Base-by-base conservation (phyloP, 2,888 invertebrate species). In the Chromoteleia sp. region DNA sequence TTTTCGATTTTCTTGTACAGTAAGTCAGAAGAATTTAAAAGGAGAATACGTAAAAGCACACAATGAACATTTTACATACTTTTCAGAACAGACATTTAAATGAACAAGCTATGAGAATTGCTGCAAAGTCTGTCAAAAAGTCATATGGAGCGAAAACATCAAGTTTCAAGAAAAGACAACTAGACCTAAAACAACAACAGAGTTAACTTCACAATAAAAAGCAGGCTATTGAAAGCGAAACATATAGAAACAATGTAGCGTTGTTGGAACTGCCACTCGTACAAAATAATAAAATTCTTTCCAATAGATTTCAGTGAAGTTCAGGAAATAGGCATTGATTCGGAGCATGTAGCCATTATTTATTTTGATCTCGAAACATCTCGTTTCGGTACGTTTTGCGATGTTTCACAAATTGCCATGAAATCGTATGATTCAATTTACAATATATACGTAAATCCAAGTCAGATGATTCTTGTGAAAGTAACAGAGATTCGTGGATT, bases 331-430 rank as follows among this genome's bases (percentile, higher is more conserved):
- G n/a, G n/a, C n/a, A n/a, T n/a, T n/a, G n/a, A n/a, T n/a, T n/a
- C n/a, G n/a, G n/a, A n/a, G n/a, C n/a, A n/a, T n/a, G n/a, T n/a
- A n/a, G n/a, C n/a, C n/a, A n/a, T 70, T 10, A 36, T 83, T 33
- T 67, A 21, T 48, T 80, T 83, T 19, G 76, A 80, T 65, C 25
- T 77, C 4, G 80, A 83, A 41, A 80, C 80, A 10, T 54, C 45
- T 17, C 70, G 74, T n/a, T 65, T 80, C 10, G 36, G 33, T 25
- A 45, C 1, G 36, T 6, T 4, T 14, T 65, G 65, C 33, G 75
- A 78, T 65, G 6, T 81, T 2, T 25, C 77, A 7, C 77, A 77
- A 63, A 80, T 82, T 41, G 82, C 73, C 7, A 68, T 67, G 50
- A 82, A 73, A 63, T 33, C 10, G 41, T 25, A 39, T 1, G 43